These are phyloP conservation scores for Cathartes aura DNA, from an alignment of 2,113 vertebrate genomes.

Conservation along the genomic window DNA sequence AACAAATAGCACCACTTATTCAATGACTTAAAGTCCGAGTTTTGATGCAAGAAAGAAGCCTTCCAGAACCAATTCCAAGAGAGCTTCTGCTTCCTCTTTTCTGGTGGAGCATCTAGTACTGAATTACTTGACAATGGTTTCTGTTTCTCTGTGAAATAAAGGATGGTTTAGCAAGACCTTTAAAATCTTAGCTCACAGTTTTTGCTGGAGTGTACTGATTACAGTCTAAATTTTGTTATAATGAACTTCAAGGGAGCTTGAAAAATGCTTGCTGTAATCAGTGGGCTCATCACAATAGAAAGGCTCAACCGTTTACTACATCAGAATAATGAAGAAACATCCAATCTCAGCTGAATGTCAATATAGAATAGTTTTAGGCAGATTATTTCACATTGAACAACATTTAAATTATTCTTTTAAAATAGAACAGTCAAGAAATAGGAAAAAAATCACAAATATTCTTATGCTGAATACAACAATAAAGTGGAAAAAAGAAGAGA, in stretches of 20 bases:
- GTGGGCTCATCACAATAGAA: background rate
- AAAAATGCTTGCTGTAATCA: background rate
- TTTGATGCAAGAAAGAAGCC: background rate
- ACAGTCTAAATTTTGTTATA: background rate
- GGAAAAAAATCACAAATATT: background rate
- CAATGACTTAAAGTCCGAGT: background rate
- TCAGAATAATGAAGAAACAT: background rate
- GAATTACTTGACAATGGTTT: background rate
- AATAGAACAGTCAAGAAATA: background rate
- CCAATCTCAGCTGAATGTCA: background rate
- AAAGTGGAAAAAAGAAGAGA: background rate
- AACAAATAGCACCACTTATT: background rate
- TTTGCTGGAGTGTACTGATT: background rate
- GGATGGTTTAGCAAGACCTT: background rate
- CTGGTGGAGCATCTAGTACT: background rate
- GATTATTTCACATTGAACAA: background rate
- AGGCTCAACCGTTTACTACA: background rate
- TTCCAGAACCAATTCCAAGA: background rate
- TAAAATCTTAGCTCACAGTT: background rate
- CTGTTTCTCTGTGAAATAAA: background rate
- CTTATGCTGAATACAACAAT: background rate
- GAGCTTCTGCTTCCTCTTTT: background rate
- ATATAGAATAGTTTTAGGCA: background rate
- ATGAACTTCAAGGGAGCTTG: background rate
- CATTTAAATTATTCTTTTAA: background rate